Base-by-base conservation (phyloP, 2,113 vertebrate genomes). In the Lampris incognitus region DNA sequence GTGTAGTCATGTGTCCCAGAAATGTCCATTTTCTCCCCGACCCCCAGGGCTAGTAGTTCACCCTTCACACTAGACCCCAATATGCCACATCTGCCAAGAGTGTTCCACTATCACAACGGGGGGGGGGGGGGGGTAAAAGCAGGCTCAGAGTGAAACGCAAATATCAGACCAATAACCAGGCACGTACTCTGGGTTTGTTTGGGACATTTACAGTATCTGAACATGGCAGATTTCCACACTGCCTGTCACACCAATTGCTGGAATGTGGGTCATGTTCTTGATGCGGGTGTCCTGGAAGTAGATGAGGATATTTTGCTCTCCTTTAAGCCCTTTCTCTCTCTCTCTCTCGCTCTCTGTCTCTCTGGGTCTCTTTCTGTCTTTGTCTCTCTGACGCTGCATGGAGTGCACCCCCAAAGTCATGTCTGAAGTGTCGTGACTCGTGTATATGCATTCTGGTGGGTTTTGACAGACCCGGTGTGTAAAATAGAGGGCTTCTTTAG, bases 1-100 rank as follows among this genome's bases (percentile, higher is more conserved):
- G 66, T 79, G 76, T 76, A 74, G 70, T 88, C 79, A 88, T 88
- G 69, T 89, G 88, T 81, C 85, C 91, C 82, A 91, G 84, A 91
- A 92, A 85, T 87, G 88, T 78, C 79, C 74, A 13, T 66, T 24
- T 80, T 9, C 76, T 76, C 57, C 6, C 50, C 69, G 67, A 62
- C 54, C 87, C 85, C 38, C 55, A 73, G 84, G 86, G 86, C 81
- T 71, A 48, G 66, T 79, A 38, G 1, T 74, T 80, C 79, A 74
- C 55, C 62, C 51, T 76, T 77, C 40, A 37, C 77, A 78, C 79
- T 50, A 54, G 72, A 74, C 74, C 88, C 66, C 73, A 79, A 74
- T 83, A 69, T 36, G 6, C 72, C 42, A 82, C 74, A 81, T 82
- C 76, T 89, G 82, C 69, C 56, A 75, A 66, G n/a, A 75, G 48